Percentiles rank a stretch among this genome's conserved stretches.
phyloP scores from a whole-genome alignment of 2,113 vertebrate species.

The Megaceryle torquata region DNA sequence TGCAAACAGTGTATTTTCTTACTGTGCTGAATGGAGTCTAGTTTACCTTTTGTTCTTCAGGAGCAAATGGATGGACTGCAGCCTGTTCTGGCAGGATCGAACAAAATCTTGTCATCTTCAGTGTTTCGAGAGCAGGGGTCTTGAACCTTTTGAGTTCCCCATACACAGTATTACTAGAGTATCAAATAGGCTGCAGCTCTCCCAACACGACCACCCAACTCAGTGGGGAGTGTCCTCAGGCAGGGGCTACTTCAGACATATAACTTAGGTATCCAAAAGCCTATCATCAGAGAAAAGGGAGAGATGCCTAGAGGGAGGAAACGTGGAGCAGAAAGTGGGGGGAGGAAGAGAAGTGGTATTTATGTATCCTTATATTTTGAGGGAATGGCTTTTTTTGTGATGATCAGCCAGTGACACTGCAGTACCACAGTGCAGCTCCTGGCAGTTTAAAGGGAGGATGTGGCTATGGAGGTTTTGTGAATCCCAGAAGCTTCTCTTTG shows the following conservation, averaged over 20 bases:
- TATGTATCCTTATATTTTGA: neutral
- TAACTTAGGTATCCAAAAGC: neutral
- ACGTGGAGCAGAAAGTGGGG: neutral
- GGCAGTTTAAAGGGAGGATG: neutral
- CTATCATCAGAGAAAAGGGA: neutral
- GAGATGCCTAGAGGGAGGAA: neutral
- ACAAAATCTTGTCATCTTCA: neutral
- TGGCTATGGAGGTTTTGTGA: neutral
- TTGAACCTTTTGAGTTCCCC: neutral
- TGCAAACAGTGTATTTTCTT: neutral
- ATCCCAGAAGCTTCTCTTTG: conserved; percentile 26
- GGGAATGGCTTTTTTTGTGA: neutral
- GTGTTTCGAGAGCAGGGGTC: neutral
- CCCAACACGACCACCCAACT: neutral
- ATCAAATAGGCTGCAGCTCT: neutral
- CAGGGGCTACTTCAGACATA: neutral
- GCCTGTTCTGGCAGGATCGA: neutral
- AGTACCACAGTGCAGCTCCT: neutral
- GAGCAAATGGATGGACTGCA: neutral
- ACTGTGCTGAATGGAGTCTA: neutral
- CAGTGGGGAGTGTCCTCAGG: too few species aligned
- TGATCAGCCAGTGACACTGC: neutral
- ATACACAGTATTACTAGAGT: neutral
- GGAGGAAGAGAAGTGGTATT: rapidly evolving
- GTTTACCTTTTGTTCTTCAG: neutral